A percentile compares a stretch with the other conserved stretches of the same genome.
Evolutionary conservation across 2,797 vertebrate genomes (phyloP).

Genomic region (Cossypha polioptera): DNA sequence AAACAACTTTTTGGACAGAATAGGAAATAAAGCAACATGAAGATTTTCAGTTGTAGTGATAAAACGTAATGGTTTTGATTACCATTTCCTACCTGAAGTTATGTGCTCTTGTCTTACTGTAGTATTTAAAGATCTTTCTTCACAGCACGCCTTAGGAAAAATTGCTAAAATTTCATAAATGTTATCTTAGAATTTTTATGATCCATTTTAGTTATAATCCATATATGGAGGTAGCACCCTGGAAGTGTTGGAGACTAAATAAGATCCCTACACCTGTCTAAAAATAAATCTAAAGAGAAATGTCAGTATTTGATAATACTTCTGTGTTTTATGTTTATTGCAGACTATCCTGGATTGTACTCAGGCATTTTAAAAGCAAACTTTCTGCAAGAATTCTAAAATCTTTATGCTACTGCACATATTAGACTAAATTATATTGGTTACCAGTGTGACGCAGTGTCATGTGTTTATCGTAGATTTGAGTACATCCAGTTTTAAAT

Average conservation of each 20-base stretch:
- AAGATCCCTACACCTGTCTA: background rate
- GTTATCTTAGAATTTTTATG: background rate
- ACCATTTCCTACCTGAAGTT: background rate
- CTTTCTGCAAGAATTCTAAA: background rate
- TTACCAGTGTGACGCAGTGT: fast-evolving
- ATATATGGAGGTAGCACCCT: background rate
- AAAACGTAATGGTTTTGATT: background rate
- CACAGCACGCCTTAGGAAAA: background rate
- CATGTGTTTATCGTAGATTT: background rate
- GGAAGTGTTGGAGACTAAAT: background rate
- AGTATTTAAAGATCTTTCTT: background rate
- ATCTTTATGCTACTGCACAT: background rate
- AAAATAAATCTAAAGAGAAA: background rate
- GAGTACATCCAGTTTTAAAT: background rate
- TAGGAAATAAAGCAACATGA: background rate
- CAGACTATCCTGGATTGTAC: background rate
- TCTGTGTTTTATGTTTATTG: background rate
- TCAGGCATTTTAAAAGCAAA: background rate
- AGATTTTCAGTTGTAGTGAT: background rate
- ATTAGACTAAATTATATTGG: background rate
- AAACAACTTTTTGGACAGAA: background rate
- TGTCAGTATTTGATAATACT: background rate
- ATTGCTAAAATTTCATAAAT: background rate
- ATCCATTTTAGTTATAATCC: background rate
- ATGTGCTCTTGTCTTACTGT: background rate